These are phyloP conservation scores for Lampris incognitus DNA, from an alignment of 2,113 vertebrate species.

Conservation along the genomic window DNA sequence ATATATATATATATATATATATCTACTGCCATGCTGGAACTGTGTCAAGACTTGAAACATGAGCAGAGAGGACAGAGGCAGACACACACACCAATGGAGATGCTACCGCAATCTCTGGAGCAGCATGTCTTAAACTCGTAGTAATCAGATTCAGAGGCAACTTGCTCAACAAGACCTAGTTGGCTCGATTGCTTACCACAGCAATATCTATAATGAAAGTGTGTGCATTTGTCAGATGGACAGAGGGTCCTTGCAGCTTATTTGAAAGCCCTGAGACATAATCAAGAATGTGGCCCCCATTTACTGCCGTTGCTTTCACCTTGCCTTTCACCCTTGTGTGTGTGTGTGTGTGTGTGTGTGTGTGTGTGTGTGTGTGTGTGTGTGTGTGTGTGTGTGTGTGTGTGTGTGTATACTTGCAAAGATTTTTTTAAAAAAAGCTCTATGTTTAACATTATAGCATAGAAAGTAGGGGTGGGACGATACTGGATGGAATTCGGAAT, in stretches of 20 bases:
- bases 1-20: too few species aligned
- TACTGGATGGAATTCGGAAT: too few species aligned
- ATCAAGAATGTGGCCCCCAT: conserved; percentile 26
- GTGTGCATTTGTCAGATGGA: conserved; percentile 4
- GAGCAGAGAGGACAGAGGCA: conserved; percentile 27
- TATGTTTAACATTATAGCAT: too few species aligned
- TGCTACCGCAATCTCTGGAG: conserved; percentile 57
- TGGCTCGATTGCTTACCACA: conserved; percentile 54
- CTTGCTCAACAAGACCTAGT: conserved; percentile 41
- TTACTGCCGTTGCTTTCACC: conserved; percentile 27
- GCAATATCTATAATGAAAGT: conserved; percentile 63
- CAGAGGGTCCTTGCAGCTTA: conserved; percentile 8
- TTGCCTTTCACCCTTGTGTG: background rate
- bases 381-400: too few species aligned
- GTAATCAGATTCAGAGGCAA: conserved; percentile 64
- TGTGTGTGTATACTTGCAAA: too few species aligned
- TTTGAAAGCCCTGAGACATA: conserved; percentile 22
- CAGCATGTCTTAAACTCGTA: conserved; percentile 30
- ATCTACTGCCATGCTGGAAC: conserved; percentile 54
- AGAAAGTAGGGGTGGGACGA: too few species aligned
- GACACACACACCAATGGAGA: conserved; percentile 16
- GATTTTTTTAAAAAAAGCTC: too few species aligned
- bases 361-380: too few species aligned
- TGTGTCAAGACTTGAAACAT: conserved; percentile 53
- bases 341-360: too few species aligned